Percentiles rank a stretch among this genome's conserved stretches.
Conservation (phyloP, 64 coral and sea anemone genomes). For the Stylophora pistillata region DNA sequence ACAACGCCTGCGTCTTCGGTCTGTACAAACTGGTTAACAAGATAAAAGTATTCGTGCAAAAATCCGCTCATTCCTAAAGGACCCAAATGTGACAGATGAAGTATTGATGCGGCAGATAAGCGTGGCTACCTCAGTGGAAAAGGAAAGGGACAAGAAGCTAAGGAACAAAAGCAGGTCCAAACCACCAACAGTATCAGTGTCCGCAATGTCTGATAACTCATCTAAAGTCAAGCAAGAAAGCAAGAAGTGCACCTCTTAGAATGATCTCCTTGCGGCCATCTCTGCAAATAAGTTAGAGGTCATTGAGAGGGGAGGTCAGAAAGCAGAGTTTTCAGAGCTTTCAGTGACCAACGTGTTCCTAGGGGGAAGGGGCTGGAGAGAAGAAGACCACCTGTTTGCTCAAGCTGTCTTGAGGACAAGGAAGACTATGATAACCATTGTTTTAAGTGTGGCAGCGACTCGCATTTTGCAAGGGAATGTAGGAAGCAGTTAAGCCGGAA, state of each 20-base stretch:
- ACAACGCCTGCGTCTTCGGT: conserved; percentile 53
- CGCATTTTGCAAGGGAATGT: conserved; percentile 43
- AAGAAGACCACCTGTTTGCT: conserved; percentile 40
- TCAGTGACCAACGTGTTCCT: conserved; percentile 4
- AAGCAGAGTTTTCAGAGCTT: too few relatives aligned
- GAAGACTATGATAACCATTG: conserved; percentile 61
- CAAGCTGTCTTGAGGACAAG: conserved; percentile 22
- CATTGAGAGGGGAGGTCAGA: conserved; percentile 59
- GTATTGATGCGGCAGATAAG: conserved; percentile 63
- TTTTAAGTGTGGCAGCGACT: conserved; percentile 74
- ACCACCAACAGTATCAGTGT: conserved; percentile 15
- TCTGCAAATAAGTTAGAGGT: conserved; percentile 47
- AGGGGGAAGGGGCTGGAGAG: conserved; percentile 16
- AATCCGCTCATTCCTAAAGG: conserved; percentile 61
- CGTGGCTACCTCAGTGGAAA: conserved; percentile 56
- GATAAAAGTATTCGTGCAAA: conserved; percentile 74
- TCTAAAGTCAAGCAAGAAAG: conserved; percentile 9
- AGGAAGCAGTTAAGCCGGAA: conserved; percentile 24
- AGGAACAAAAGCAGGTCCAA: conserved; percentile 9
- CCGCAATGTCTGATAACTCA: conserved; percentile 32
- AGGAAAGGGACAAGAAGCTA: conserved; percentile 70
- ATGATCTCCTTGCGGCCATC: conserved; percentile 54
- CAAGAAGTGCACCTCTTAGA: conserved; percentile 27
- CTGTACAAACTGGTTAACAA: conserved; percentile 62
- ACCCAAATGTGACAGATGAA: conserved; percentile 63